phyloP scores from a whole-genome alignment of 2,113 vertebrate species.

The Pterocles orientalis region DNA sequence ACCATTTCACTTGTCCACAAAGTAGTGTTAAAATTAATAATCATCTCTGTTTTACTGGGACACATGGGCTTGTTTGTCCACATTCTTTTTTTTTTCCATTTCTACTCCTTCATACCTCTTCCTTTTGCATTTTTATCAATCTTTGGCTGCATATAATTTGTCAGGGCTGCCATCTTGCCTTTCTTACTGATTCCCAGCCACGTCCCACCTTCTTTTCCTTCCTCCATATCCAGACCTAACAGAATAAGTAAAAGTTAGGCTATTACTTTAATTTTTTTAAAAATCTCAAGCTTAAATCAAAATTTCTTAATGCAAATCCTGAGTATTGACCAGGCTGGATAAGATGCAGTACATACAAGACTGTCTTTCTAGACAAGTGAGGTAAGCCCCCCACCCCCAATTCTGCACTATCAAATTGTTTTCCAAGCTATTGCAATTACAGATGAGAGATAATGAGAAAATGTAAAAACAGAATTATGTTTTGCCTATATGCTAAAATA shows the following conservation, averaged over 20 bases:
- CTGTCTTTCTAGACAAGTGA: background rate
- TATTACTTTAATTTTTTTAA: background rate
- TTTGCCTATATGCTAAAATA: background rate
- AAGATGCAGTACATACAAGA: background rate
- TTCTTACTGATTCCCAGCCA: constrained; percentile 94
- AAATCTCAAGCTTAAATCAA: background rate
- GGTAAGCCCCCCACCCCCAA: background rate
- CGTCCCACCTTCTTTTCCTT: constrained; percentile 92
- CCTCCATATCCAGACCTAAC: constrained; percentile 91
- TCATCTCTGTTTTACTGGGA: background rate
- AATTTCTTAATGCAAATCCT: background rate
- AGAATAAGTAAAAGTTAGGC: background rate
- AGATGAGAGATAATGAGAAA: background rate
- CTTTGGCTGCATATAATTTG: constrained; percentile 90
- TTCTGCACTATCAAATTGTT: background rate
- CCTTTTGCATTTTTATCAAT: constrained; percentile 83
- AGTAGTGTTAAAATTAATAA: background rate
- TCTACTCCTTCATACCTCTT: constrained; percentile 79
- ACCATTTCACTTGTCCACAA: background rate
- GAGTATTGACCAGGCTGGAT: background rate
- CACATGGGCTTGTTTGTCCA: background rate
- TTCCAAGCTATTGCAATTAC: background rate
- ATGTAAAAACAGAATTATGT: background rate
- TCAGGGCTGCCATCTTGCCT: constrained; percentile 91
- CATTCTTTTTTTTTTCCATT: background rate